Base-by-base conservation (phyloP, 2,888 invertebrate genomes). In the Pilophorus perplexus region DNA sequence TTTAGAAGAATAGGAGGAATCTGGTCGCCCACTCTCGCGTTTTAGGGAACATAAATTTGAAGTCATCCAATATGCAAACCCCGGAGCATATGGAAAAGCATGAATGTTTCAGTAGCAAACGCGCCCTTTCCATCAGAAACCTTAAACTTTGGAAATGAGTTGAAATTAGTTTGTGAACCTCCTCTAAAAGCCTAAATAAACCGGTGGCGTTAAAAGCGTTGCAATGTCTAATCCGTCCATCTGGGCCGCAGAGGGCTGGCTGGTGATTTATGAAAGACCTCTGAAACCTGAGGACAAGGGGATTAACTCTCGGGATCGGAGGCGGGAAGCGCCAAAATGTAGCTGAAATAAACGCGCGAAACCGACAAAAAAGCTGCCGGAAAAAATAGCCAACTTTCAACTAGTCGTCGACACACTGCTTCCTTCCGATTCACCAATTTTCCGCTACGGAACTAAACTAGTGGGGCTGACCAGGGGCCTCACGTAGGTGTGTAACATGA, bases 71-170 rank as follows among this genome's bases (percentile, higher is more conserved):
- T 46, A 62, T 46, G 46, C 62, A 33, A 20, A 37, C 46, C 33
- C 48, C 33, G 46, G 38, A 28, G 62, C 62, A 62, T 46, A 62
- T 62, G 62, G 62, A 46, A n/a, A 46, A 62, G 27, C 28, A 3
- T 62, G 46, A 62, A 62, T 62, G 48, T 62, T 62, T 62, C 46
- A 62, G 38, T 8, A 48, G 44, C 28, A 20, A n/a, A 46, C 62
- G 46, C 28, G 62, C 46, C 44, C 62, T 62, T 62, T 62, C 62
- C 62, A 62, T 62, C 46, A 46, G 62, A 23, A 62, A 44, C 46
- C 42, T 62, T 62, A 46, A 62, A 62, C 62, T 62, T 59, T 27
- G 44, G 59, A 42, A 59, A 59, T 44, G 59, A 59, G 59, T 59
- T 59, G 59, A 59, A 42, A 59, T 59, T 59, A 59, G 42, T 59